These are phyloP conservation scores for Acrobasis repandana DNA, from an alignment of 2,888 invertebrate species.

Conservation along the genomic window DNA sequence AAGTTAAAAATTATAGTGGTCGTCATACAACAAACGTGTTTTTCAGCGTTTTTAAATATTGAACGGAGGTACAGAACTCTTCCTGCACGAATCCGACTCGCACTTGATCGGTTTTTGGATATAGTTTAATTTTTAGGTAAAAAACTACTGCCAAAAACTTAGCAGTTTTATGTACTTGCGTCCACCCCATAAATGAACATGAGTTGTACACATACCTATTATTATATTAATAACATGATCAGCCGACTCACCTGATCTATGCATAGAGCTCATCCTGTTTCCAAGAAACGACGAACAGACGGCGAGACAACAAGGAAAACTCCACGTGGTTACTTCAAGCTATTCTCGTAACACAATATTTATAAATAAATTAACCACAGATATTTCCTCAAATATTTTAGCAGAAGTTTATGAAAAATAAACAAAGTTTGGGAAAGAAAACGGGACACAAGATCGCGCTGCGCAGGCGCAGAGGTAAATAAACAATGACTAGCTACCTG, in stretches of 20 bases:
- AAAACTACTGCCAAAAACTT: too few relatives aligned
- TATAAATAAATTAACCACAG: not conserved
- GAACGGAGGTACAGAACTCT: too few relatives aligned
- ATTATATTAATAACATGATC: not conserved
- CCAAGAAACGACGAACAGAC: constrained; percentile 1
- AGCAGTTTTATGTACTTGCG: too few relatives aligned
- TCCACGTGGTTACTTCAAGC: not conserved
- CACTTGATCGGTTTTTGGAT: too few relatives aligned
- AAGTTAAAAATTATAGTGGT: too few relatives aligned
- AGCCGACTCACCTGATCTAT: constrained; percentile 3
- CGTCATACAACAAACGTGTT: too few relatives aligned
- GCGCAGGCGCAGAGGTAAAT: constrained; percentile 2
- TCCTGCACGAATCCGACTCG: too few relatives aligned
- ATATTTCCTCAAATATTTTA: not conserved
- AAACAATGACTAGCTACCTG: not conserved
- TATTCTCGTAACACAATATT: not conserved
- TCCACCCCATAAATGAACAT: too few relatives aligned
- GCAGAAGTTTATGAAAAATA: not conserved
- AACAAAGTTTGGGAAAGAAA: not conserved
- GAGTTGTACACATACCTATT: not conserved
- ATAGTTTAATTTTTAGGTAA: too few relatives aligned
- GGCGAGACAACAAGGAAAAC: constrained; percentile 10
- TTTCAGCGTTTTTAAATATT: too few relatives aligned
- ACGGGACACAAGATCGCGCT: not conserved
- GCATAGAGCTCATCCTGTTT: not conserved